Base-by-base conservation (phyloP, 2,797 vertebrate species). In the Hapalemur alaotrensis region DNA sequence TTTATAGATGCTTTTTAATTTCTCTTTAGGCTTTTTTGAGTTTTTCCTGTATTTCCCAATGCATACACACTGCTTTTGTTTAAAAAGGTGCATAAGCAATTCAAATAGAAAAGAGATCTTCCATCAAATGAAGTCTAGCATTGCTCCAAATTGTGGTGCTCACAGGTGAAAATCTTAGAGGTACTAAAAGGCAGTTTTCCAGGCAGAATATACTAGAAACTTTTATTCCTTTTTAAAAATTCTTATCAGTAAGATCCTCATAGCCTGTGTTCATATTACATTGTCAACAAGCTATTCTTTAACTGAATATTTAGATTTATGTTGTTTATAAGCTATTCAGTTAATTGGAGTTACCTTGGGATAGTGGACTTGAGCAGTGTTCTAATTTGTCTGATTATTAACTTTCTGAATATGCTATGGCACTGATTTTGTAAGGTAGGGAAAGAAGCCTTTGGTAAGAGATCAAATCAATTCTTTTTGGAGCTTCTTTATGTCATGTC, bases 61-160 rank as follows among this genome's bases (percentile, higher is more conserved):
- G 87, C 87, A 80, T 76, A 70, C 70, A 8, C 69, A 57, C 38
- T 97, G 85, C 32, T 81, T 87, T 89, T 67, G 23, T 92, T 93
- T 17, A 57, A 79, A 82, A 85, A 84, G 65, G 25, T 78, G 18
- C 22, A 82, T 75, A 79, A 92, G 30, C 67, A 76, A 43, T 90
- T 79, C 70, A 76, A 61, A 92, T 38, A 79, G 70, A 50, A 63
- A 89, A 78, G 35, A 80, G 10, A 59, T 4, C 48, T 61, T 57
- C 82, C 38, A n/a, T 52, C 38, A 30, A 46, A 67, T 59, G 52
- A 82, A 94, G 23, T 30, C 65, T 41, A 23, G 50, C 7, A 8
- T 69, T 4, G 1, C 43, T 76, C 30, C 59, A 59, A 52, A 57
- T 46, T 76, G n/a, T 54, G 35, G 32, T 70, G 38, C 52, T 80